Percentiles rank a stretch among this genome's conserved stretches.
These are phyloP conservation scores for Sardinella longiceps DNA, from an alignment of 2,797 vertebrate species.

Conservation along the genomic window DNA sequence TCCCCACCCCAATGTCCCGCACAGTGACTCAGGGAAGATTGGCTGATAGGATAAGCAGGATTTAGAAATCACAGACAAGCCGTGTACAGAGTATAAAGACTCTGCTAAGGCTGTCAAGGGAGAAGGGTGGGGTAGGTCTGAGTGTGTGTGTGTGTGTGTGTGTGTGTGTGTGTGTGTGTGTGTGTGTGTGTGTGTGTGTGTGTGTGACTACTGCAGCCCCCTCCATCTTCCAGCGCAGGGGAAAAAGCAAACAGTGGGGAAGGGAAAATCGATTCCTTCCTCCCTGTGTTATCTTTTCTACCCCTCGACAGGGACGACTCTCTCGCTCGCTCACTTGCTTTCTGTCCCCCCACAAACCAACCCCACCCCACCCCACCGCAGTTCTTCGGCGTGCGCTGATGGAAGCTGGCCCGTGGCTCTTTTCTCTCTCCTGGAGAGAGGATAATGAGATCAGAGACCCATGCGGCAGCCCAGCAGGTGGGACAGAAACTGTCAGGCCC, in stretches of 20 bases:
- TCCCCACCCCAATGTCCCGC: not conserved
- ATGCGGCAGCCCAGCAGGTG: conserved; percentile 29
- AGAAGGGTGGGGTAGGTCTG: not conserved
- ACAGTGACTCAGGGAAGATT: conserved; percentile 3
- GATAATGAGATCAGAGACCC: conserved; percentile 51
- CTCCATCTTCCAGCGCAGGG: conserved; percentile 4
- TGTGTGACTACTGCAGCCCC: not conserved
- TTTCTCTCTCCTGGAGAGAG: conserved; percentile 37
- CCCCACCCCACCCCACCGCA: not conserved
- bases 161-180: not conserved
- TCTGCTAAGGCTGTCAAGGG: not conserved
- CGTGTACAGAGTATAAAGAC: too few species aligned
- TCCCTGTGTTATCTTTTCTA: conserved; percentile 25
- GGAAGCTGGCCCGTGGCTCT: conserved; percentile 32
- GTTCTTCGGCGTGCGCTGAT: not conserved
- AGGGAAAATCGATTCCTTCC: conserved; percentile 33
- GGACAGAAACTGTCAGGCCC: conserved; percentile 14
- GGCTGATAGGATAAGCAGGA: conserved; percentile 26
- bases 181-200: conserved; percentile 19
- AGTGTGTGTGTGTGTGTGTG: not conserved
- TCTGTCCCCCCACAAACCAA: not conserved
- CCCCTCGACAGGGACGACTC: conserved; percentile 16
- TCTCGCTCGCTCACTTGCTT: not conserved
- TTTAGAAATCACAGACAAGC: conserved; percentile 16
- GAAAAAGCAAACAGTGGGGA: conserved; percentile 24